phyloP scores from a whole-genome alignment of 2,113 vertebrate species.

The Gobio gobio region DNA sequence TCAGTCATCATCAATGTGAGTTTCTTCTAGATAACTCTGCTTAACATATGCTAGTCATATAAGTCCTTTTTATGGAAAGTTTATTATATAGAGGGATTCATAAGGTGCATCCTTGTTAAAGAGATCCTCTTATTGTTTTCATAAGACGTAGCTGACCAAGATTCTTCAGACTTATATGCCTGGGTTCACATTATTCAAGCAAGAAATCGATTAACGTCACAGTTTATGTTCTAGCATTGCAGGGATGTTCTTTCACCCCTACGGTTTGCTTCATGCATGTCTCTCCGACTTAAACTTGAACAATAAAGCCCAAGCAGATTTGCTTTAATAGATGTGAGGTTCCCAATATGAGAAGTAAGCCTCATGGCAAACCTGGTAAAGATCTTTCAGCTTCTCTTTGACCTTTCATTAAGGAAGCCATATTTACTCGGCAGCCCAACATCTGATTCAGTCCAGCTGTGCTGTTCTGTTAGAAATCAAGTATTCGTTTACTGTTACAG shows the following conservation, averaged over 20 bases:
- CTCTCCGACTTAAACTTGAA: not conserved
- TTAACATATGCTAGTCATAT: not conserved
- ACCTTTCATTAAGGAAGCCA: constrained; percentile 26
- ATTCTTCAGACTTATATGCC: not conserved
- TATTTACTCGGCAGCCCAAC: not conserved
- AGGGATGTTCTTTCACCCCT: not conserved
- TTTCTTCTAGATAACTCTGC: constrained; percentile 49
- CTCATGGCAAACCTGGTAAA: not conserved
- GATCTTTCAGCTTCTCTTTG: constrained; percentile 1
- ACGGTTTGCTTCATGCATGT: not conserved
- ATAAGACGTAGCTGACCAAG: not conserved
- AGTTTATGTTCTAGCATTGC: not conserved
- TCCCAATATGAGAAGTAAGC: constrained; percentile 24
- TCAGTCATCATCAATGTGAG: constrained; percentile 98
- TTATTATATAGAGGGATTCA: not conserved
- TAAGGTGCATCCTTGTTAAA: not conserved
- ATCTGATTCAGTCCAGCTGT: constrained; percentile 28
- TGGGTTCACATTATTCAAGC: not conserved
- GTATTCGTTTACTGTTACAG: not conserved
- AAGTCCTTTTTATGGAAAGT: not conserved
- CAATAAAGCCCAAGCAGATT: constrained; percentile 2
- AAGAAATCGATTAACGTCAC: not conserved
- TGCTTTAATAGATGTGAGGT: constrained; percentile 25
- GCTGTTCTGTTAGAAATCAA: constrained; percentile 5
- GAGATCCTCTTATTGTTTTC: not conserved